Conservation (phyloP, 1,140 invertebrate genomes). For the Conus ventricosus region DNA sequence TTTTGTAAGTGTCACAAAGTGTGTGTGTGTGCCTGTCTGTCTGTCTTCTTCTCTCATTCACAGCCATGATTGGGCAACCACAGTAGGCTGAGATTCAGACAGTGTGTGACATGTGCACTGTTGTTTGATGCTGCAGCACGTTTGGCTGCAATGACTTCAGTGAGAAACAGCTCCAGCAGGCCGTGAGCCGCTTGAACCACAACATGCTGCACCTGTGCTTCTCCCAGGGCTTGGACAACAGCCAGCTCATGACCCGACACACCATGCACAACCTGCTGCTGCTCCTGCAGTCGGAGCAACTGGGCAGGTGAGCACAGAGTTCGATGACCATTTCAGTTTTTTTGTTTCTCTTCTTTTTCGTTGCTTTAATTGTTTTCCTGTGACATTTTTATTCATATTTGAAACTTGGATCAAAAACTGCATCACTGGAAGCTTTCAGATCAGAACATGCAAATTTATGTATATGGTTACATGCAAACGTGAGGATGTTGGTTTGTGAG, state of each 20-base stretch:
- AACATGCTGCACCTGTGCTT: constrained; percentile 89
- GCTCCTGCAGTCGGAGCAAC: constrained; percentile 81
- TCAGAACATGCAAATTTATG: too few relatives aligned
- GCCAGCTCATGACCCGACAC: constrained; percentile 81
- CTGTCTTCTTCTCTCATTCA: too few relatives aligned
- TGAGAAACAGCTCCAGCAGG: constrained; percentile 83
- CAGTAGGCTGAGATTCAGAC: too few relatives aligned
- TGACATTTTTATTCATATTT: too few relatives aligned
- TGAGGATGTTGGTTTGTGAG: too few relatives aligned
- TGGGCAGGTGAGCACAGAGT: constrained; percentile 80
- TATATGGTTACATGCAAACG: too few relatives aligned
- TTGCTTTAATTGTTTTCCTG: not conserved
- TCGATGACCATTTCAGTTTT: not conserved
- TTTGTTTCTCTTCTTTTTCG: not conserved
- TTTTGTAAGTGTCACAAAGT: too few relatives aligned
- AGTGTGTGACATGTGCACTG: too few relatives aligned
- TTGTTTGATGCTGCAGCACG: constrained; percentile 77
- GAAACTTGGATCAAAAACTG: too few relatives aligned
- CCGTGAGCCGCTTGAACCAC: constrained; percentile 86
- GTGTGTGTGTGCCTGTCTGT: too few relatives aligned
- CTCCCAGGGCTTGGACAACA: constrained; percentile 83
- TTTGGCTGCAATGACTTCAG: constrained; percentile 84
- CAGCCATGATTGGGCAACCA: too few relatives aligned
- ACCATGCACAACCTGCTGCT: constrained; percentile 85
- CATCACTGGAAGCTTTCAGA: too few relatives aligned